Evolutionary conservation across 2,888 invertebrate genomes (phyloP).

Genomic region (Metellina segmentata): DNA sequence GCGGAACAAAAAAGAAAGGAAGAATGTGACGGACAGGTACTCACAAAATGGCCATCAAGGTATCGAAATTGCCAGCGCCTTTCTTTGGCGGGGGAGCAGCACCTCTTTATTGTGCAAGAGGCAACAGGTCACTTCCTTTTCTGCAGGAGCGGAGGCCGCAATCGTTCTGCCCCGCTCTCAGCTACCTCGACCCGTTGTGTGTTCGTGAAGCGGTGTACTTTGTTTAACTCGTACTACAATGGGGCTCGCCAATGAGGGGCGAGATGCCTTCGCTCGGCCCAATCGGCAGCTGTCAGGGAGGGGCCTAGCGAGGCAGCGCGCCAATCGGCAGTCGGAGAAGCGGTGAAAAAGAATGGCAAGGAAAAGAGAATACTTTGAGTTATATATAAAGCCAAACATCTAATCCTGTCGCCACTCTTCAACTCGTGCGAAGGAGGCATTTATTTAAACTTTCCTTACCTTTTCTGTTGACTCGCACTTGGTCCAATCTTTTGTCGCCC

Average conservation of each 20-base stretch:
- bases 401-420: conserved; percentile 28
- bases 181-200: conserved; percentile 48
- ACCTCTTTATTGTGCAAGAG: conserved; percentile 28
- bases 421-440: conserved; percentile 33
- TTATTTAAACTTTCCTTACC: conserved; percentile 60
- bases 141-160: conserved; percentile 13
- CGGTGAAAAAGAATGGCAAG: conserved; percentile 40
- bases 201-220: conserved; percentile 43
- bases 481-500: not conserved
- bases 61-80: conserved; percentile 30
- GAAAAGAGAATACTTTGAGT: conserved; percentile 53
- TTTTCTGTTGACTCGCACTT: conserved; percentile 45
- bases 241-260: conserved; percentile 59
- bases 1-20: not conserved
- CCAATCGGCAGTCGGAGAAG: conserved; percentile 57
- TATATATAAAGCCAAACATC: conserved; percentile 50
- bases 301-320: conserved; percentile 2
- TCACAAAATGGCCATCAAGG: conserved; percentile 72
- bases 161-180: conserved; percentile 22
- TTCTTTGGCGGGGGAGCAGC: conserved; percentile 12
- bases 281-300: conserved; percentile 36
- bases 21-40: conserved; percentile 2
- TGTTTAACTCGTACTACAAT: conserved; percentile 68
- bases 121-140: conserved; percentile 64
- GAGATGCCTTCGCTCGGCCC: conserved; percentile 23